phyloP scores from a whole-genome alignment of 2,888 invertebrate genomes.

The Phaedon cochleariae region DNA sequence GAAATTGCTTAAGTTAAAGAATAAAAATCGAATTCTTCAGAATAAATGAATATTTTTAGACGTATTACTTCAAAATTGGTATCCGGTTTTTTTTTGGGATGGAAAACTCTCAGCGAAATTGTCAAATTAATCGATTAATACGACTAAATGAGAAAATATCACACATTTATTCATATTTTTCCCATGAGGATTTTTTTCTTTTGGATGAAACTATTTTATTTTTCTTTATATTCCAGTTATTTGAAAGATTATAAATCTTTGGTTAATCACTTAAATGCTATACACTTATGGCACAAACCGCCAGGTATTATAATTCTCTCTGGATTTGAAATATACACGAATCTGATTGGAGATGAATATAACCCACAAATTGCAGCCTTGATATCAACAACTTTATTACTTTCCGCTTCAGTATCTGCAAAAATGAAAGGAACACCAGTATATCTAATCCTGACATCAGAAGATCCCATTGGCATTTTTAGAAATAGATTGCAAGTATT shows the following conservation, averaged over 20 bases:
- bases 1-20: too few relatives aligned
- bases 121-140: too few relatives aligned
- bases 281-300: constrained; percentile 54
- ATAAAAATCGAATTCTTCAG: too few relatives aligned
- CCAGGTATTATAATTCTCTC: constrained; percentile 54
- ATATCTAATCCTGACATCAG: constrained; percentile 35
- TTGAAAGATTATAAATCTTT: constrained; percentile 54
- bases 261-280: constrained; percentile 52
- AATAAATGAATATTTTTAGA: too few relatives aligned
- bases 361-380: constrained; percentile 46
- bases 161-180: constrained; percentile 9
- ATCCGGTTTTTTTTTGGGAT: too few relatives aligned
- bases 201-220: constrained; percentile 21
- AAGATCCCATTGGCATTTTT: constrained; percentile 12
- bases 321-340: constrained; percentile 52
- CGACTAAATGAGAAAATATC: too few relatives aligned
- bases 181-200: constrained; percentile 8
- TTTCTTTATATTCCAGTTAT: constrained; percentile 49
- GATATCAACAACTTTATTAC: constrained; percentile 50
- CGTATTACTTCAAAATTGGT: too few relatives aligned
- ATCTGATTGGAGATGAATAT: constrained; percentile 35
- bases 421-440: constrained; percentile 34
- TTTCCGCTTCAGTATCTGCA: constrained; percentile 49
- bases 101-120: too few relatives aligned
- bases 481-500: constrained; percentile 44